Base-by-base conservation (phyloP, 2,797 vertebrate genomes). In the Kryptolebias ocellatus region DNA sequence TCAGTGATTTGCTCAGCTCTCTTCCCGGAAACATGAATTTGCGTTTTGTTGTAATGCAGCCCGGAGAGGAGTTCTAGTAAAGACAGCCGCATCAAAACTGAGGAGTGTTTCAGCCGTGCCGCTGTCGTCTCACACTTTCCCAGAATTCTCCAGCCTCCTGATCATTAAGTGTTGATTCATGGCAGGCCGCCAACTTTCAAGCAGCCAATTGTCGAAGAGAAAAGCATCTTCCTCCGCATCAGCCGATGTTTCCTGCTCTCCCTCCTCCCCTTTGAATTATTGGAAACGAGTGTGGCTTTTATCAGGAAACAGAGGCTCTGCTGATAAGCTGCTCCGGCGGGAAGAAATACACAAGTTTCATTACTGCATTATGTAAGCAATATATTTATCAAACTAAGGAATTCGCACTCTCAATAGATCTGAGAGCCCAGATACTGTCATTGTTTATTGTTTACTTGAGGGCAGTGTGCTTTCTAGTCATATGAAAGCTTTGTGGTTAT, bases 51-150 rank as follows among this genome's bases (percentile, higher is more conserved):
- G 63, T 65, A 82, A 83, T 60, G 66, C 20, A 34, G 18, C 72
- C 61, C 12, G n/a, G 75, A 70, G 56, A 77, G 66, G 68, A 81
- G 4, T 80, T 86, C 77, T 80, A 68, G 75, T 83, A 83, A 89
- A 72, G 58, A 76, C 60, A 77, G 77, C 79, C 65, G 49, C 72
- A 69, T 53, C 54, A 81, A 80, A 51, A 78, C 57, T 39, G 62
- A 70, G 47, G 59, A 76, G 75, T 63, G 77, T 83, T 70, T 57
- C 64, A 79, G 67, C 64, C 78, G 72, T 75, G 83, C 53, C 78
- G 67, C 71, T 59, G 65, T 57, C 81, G 76, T 90, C 77, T 90
- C 71, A 79, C 15, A 3, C 58, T 85, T 92, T 92, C 90, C 90
- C 85, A 85, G 91, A 90, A 93, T 73, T 59, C 67, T 9, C 63